Evolutionary conservation across 2,797 vertebrate species (phyloP), one percentile per base, ranked within the genome.

Genomic region (Rhinichthys osculus): DNA sequence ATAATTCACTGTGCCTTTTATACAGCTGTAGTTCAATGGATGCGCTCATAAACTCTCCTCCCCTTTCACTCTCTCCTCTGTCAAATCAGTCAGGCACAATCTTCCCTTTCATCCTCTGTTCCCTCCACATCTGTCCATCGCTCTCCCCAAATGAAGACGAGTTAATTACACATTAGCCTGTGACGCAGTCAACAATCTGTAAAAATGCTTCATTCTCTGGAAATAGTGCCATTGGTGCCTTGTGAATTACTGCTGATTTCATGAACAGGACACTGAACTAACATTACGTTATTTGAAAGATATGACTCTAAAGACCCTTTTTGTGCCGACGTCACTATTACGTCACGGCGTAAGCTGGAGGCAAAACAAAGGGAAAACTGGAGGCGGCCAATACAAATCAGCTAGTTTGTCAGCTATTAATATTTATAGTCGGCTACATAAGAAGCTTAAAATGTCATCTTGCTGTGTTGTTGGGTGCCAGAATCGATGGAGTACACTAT

Each of bases 1-100:
- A 95, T 96, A 93, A 95, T 95, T 95, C 92, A 91, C 81, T 81
- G 88, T 85, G 86, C 90, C 91, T 94, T 95, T 89, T 93, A 93
- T 92, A 90, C 90, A 91, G 91, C 42, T 87, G 85, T 83, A 76
- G 91, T 94, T 95, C 93, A 94, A 92, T 92, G 89, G 92, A 91
- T 90, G 86, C 88, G 89, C 72, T 79, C 85, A 79, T 66, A 87
- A 87, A 89, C 85, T 78, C 83, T 76, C 81, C 62, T 78, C 50
- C 27, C 84, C 40, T 67, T 33, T 33, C 66, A 38, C 76, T 69
- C 71, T 11, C 73, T 74, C 77, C 38, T 79, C 27, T 35, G 47
- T 62, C 57, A 64, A 76, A 71, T 50, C 50, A 27, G 21, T 78
- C 83, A 85, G 79, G 57, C 81, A 69, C 82, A 42, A 69, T 64